Percentiles rank a stretch among this genome's conserved stretches.
Conservation (phyloP, 2,113 vertebrate species). For the Oreochromis aureus region DNA sequence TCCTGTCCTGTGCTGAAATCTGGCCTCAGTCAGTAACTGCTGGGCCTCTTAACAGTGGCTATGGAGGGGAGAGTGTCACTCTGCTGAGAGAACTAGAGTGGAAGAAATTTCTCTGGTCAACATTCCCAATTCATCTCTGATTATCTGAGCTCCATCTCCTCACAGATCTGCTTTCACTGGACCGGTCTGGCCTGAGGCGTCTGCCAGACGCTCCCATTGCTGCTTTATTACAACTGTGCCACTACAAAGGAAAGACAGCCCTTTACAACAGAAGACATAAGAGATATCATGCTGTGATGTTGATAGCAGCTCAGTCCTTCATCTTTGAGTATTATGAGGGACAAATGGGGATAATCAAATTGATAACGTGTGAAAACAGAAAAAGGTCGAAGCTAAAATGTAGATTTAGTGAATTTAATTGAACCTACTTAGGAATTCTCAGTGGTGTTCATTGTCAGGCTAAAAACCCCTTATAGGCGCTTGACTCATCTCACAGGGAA, state of each 20-base stretch:
- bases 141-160: conserved; percentile 17
- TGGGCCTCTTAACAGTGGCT: background rate
- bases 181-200: conserved; percentile 17
- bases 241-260: conserved; percentile 36
- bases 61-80: background rate
- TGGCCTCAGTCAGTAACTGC: background rate
- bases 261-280: conserved; percentile 21
- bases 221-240: conserved; percentile 4
- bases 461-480: background rate
- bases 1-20: background rate
- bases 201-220: conserved; percentile 34
- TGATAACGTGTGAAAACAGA: background rate
- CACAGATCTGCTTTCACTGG: conserved; percentile 52
- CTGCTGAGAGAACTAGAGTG: conserved; percentile 32
- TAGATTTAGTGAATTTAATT: background rate
- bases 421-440: background rate
- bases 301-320: conserved; percentile 20
- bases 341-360: conserved; percentile 7
- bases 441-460: background rate
- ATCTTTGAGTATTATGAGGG: conserved; percentile 23
- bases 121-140: conserved; percentile 27
- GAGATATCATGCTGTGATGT: conserved; percentile 11
- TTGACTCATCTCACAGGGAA: background rate
- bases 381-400: background rate
- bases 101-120: conserved; percentile 42